These are phyloP conservation scores for Metridium senile DNA, from an alignment of 92 coral and sea anemone species.

Conservation along the genomic window DNA sequence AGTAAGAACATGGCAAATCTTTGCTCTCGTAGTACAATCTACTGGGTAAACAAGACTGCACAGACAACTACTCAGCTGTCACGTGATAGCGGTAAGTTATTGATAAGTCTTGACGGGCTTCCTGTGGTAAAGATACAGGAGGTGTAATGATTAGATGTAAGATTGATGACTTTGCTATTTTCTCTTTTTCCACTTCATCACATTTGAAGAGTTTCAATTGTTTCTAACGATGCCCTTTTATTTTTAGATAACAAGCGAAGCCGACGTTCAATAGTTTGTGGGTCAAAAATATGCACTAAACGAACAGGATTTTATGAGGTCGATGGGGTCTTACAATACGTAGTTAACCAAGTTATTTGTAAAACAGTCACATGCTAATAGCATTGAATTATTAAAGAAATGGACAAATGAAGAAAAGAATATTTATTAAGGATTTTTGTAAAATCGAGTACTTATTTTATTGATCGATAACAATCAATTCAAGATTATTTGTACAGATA, in stretches of 20 bases:
- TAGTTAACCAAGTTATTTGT: neutral
- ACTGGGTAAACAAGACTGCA: slow-evolving; percentile 17
- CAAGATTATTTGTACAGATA: no score
- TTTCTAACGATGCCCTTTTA: neutral
- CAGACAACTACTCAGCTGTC: slow-evolving; percentile 24
- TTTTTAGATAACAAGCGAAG: neutral
- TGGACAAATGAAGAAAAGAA: no score
- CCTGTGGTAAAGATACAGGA: neutral
- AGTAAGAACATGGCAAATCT: slow-evolving; percentile 26
- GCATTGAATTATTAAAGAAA: neutral
- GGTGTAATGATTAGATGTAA: neutral
- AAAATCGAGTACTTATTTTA: no score
- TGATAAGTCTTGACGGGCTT: neutral
- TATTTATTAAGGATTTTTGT: no score
- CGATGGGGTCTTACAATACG: neutral
- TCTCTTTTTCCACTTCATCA: neutral
- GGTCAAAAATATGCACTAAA: neutral
- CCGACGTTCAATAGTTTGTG: neutral
- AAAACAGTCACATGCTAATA: neutral
- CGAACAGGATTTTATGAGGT: neutral
- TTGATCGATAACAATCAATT: no score
- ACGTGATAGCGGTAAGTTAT: slow-evolving; percentile 15
- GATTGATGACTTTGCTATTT: no score
- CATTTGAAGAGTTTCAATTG: no score
- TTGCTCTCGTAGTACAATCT: slow-evolving; percentile 26